A percentile compares a stretch with the other conserved stretches of the same genome.
phyloP scores from a whole-genome alignment of 2,888 invertebrate genomes.

The Synanthedon tipuliformis region DNA sequence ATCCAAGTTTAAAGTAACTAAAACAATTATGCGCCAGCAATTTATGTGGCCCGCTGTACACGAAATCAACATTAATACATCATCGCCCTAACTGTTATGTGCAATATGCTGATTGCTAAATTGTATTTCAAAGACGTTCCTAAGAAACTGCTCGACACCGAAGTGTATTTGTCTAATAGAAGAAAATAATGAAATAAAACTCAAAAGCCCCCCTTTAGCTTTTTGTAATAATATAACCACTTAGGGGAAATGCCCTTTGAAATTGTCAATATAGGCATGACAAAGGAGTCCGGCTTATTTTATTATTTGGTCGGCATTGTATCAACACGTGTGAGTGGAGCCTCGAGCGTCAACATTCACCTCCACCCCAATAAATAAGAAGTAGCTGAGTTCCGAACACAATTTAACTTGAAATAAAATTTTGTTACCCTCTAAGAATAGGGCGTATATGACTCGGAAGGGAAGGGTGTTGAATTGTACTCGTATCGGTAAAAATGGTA shows the following conservation, averaged over 20 bases:
- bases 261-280: constrained; percentile 38
- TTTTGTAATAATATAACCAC: constrained; percentile 18
- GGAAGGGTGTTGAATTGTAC: constrained; percentile 18
- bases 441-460: constrained; percentile 52
- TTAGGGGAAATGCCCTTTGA: constrained; percentile 33
- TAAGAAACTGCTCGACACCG: no score
- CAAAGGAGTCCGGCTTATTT: constrained; percentile 39
- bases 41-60: no score
- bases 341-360: constrained; percentile 34
- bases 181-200: no score
- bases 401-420: constrained; percentile 68
- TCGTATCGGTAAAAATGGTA: no score
- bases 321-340: constrained; percentile 23
- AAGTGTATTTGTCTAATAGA: no score
- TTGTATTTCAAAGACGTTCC: no score
- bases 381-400: constrained; percentile 55
- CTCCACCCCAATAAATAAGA: constrained; percentile 32
- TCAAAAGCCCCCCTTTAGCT: not conserved
- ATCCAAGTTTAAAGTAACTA: no score
- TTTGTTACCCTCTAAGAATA: constrained; percentile 55
- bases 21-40: no score
- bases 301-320: constrained; percentile 34
- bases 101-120: no score
- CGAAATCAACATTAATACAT: no score
- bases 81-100: no score